These are phyloP conservation scores for Mergus octosetaceus DNA, from an alignment of 2,797 vertebrate species.

Conservation along the genomic window DNA sequence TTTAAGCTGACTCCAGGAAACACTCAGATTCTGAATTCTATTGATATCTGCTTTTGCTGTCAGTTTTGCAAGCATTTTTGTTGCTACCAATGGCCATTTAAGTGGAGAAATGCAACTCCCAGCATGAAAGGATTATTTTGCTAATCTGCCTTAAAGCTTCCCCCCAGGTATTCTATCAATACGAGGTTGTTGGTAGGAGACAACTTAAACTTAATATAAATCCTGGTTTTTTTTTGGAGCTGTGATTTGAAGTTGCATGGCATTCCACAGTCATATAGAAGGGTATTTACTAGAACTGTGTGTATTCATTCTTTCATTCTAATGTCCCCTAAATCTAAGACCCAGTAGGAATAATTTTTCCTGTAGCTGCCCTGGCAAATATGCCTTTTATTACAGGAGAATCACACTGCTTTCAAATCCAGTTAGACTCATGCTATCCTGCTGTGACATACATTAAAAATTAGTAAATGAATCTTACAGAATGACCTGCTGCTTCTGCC, in stretches of 20 bases:
- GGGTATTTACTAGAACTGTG: background rate
- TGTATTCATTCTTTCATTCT: constrained; percentile 31
- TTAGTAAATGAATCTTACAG: background rate
- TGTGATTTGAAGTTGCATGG: background rate
- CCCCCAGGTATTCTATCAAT: constrained; percentile 29
- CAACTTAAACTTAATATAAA: constrained; percentile 46
- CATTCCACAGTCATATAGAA: background rate
- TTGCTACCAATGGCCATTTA: constrained; percentile 11
- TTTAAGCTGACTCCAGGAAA: constrained; percentile 34
- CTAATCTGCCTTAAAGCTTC: constrained; percentile 66
- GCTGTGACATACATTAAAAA: constrained; percentile 12
- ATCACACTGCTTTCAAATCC: constrained; percentile 45
- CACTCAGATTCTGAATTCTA: background rate
- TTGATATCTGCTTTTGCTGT: background rate
- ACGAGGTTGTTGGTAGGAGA: constrained; percentile 31
- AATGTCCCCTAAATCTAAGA: background rate
- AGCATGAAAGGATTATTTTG: constrained; percentile 64
- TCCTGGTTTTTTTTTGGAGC: constrained; percentile 25
- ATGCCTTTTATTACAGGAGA: constrained; percentile 25
- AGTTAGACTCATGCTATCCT: constrained; percentile 17
- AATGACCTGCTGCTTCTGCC: background rate
- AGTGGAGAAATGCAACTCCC: constrained; percentile 58
- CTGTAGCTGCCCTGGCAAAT: constrained; percentile 2
- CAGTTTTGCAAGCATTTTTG: background rate
- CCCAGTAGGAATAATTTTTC: constrained; percentile 15